phyloP scores from a whole-genome alignment of 2,113 vertebrate species.

The Chionis minor region DNA sequence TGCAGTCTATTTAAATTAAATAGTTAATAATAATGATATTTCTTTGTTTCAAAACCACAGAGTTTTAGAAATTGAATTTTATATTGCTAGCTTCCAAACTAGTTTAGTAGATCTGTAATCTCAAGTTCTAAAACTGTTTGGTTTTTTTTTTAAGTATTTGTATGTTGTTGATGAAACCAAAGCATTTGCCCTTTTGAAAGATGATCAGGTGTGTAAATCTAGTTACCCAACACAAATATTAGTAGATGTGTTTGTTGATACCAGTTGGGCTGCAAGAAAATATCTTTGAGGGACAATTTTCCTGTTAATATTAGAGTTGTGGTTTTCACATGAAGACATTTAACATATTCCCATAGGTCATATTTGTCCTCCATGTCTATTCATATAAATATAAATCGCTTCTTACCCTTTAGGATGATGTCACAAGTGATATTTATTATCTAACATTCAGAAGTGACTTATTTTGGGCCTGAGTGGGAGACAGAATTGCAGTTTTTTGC shows the following conservation, averaged over 20 bases:
- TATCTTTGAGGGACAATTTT: constrained; percentile 24
- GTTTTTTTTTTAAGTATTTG: neutral
- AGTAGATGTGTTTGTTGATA: constrained; percentile 8
- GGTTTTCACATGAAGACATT: constrained; percentile 43
- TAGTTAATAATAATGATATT: neutral
- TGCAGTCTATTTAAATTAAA: neutral
- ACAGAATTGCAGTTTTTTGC: neutral
- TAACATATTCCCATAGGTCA: constrained; percentile 52
- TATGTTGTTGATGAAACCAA: neutral
- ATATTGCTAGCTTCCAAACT: neutral
- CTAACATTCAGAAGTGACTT: constrained; percentile 16
- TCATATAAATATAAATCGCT: constrained; percentile 36
- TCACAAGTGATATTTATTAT: constrained; percentile 53
- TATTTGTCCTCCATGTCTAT: constrained; percentile 49
- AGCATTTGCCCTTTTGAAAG: constrained; percentile 31
- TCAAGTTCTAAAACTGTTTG: neutral
- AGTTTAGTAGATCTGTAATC: neutral
- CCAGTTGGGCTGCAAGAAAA: neutral
- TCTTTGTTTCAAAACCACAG: neutral
- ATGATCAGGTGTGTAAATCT: neutral
- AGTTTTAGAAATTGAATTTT: neutral
- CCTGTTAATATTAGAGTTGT: constrained; percentile 21
- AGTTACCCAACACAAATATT: constrained; percentile 8
- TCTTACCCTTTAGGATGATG: constrained; percentile 68
- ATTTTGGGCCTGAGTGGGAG: neutral